phyloP scores from a whole-genome alignment of 2,113 vertebrate species.

The Stictonetta naevosa region DNA sequence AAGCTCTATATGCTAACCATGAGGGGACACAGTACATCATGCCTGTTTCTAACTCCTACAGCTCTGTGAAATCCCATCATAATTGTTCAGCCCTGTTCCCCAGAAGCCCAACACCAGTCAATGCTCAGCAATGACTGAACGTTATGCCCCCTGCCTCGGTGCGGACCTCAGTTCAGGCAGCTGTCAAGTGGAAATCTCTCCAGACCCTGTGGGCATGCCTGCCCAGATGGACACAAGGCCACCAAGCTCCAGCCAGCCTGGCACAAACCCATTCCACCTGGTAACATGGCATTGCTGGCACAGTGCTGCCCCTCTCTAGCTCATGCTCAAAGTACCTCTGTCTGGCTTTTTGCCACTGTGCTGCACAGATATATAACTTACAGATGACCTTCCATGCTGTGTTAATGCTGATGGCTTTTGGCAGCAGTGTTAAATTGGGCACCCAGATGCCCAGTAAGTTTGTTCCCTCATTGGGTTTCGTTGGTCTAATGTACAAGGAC shows the following conservation, averaged over 20 bases:
- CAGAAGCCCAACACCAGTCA: not conserved
- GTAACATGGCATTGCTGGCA: accelerated
- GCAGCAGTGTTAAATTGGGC: not conserved
- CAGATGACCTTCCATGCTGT: not conserved
- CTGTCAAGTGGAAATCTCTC: not conserved
- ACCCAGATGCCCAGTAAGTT: not conserved
- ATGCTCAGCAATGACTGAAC: not conserved
- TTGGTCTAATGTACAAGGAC: not conserved
- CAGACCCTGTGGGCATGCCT: not conserved
- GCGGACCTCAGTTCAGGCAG: not conserved
- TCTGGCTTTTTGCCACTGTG: not conserved
- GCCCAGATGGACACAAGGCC: not conserved
- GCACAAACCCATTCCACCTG: not conserved
- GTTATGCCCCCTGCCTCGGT: accelerated
- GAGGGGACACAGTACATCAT: not conserved
- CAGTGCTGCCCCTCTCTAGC: accelerated
- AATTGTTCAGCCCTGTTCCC: not conserved
- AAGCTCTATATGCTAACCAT: not conserved
- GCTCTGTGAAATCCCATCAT: not conserved
- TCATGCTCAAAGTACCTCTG: accelerated
- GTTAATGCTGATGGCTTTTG: not conserved
- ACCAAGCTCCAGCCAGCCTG: not conserved
- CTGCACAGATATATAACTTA: not conserved
- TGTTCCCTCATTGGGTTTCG: not conserved
- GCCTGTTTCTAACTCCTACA: not conserved